Base-by-base conservation (phyloP, 2,888 invertebrate genomes). In the Melipona beecheii region DNA sequence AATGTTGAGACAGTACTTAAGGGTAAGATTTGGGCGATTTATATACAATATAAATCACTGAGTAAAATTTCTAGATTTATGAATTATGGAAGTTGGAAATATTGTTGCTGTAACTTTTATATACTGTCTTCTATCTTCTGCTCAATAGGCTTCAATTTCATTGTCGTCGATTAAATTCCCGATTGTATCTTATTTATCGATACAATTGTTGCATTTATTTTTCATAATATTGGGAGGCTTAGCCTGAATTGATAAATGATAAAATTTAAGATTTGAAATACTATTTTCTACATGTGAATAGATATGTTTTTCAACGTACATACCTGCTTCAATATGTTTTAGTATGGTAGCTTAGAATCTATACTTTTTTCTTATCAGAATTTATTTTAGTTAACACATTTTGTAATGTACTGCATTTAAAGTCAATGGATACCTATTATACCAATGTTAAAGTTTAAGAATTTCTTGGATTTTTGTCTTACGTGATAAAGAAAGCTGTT, bases 101-200 rank as follows among this genome's bases (percentile, higher is more conserved):
- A 62, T 86, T 60, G 71, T 87, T 76, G 70, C 68, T 83, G 64
- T 75, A 83, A 87, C 74, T 80, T 87, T 83, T 86, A 83, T 80
- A 87, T 71, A 82, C 66, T 27, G 64, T 72, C 36, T 65, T 77
- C 60, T 68, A 76, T 70, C 69, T 71, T 70, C 69, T 71, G 66
- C 83, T 84, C 75, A 74, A 76, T 76, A 75, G 36, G 52, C 24
- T 66, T 78, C 27, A 60, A 78, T 78, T 70, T 72, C 17, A 70
- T 75, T 19, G 60, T 65, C 15, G 50, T 75, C 52, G 43, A 60
- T 69, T 24, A 70, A 70, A 75, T 76, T 13, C 60, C n/a, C 11
- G 50, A 65, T 58, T 72, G 70, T 69, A 72, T 75, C 50, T 82
- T 36, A 58, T 54, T 84, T 77, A 69, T 58, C 19, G 68, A 75